Base-by-base conservation (phyloP, 2,888 invertebrate genomes). In the Trileptium ribeirensis region DNA sequence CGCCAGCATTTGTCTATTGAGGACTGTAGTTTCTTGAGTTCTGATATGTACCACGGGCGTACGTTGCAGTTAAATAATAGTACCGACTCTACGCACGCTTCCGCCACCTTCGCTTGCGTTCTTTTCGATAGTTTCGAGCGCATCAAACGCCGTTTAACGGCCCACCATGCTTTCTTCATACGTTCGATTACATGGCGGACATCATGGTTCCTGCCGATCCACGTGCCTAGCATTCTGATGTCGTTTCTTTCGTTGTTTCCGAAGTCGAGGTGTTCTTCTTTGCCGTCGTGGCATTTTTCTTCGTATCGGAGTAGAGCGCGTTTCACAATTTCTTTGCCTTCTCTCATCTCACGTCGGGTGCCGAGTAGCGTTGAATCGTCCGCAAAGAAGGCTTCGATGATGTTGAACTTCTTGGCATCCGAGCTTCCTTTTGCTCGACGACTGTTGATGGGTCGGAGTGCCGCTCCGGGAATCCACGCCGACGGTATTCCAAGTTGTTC, bases 151-250 rank as follows among this genome's bases (percentile, higher is more conserved):
- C 33, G 15, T n/a, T 36, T 31, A 29, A 70, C 70, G 31, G 33
- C 33, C 70, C 70, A 70, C 70, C 70, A 70, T 29, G 70, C 70
- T 70, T 70, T 70, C 15, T n/a, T 29, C 15, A n/a, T 70, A 8
- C 70, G 70, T 36, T 70, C 70, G 70, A 70, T 36, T 36, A 8
- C 8, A 70, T 70, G 33, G 3, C n/a, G 15, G 3, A 70, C 36
- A 36, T 70, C 70, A 31, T 70, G 70, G 33, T 70, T 70, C 70
- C 33, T 70, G 70, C 70, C 70, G 31, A 70, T n/a, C 70, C 70
- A 70, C 33, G 70, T 70, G 33, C 70, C 70, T 36, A 70, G 70
- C 70, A 70, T 70, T 19, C 33, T 8, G 33, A 70, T 36, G 33
- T 70, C 36, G n/a, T 70, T 70, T 8, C 70, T n/a, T 15, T 70